A percentile compares a stretch with the other conserved stretches of the same genome.
Evolutionary conservation across 53 echinoderm and acorn worm species (phyloP).

Genomic region (Crossaster papposus): DNA sequence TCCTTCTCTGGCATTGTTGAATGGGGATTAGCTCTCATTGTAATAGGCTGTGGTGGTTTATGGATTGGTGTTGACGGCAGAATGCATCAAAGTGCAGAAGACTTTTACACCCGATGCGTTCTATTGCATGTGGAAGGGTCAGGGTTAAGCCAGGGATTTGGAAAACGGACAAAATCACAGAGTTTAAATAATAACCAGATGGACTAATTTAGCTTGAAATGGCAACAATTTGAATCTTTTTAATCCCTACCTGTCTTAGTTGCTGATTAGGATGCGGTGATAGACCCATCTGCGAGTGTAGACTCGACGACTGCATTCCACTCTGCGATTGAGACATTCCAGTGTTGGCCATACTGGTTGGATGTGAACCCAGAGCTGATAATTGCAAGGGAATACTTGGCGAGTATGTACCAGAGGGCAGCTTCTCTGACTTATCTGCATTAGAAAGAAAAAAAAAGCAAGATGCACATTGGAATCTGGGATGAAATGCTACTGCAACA

Average conservation of each 20-base stretch:
- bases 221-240: too few relatives aligned
- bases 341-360: slow-evolving; percentile 55
- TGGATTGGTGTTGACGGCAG: too few relatives aligned
- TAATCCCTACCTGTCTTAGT: slow-evolving; percentile 32
- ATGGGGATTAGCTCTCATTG: too few relatives aligned
- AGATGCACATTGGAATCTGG: not conserved
- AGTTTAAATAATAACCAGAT: too few relatives aligned
- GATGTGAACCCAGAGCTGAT: slow-evolving; percentile 49
- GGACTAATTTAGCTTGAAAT: too few relatives aligned
- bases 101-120: not conserved
- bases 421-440: slow-evolving; percentile 56
- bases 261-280: slow-evolving; percentile 49
- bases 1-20: too few relatives aligned
- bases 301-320: slow-evolving; percentile 42
- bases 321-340: slow-evolving; percentile 46
- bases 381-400: slow-evolving; percentile 46
- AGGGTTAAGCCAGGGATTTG: too few relatives aligned
- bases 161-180: too few relatives aligned
- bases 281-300: slow-evolving; percentile 66
- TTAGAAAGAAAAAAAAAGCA: not conserved
- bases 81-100: too few relatives aligned
- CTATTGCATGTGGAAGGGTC: too few relatives aligned
- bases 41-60: too few relatives aligned
- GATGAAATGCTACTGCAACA: not conserved
- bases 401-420: slow-evolving; percentile 31